Base-by-base conservation (phyloP, 2,888 invertebrate species). In the Seira ritae region DNA sequence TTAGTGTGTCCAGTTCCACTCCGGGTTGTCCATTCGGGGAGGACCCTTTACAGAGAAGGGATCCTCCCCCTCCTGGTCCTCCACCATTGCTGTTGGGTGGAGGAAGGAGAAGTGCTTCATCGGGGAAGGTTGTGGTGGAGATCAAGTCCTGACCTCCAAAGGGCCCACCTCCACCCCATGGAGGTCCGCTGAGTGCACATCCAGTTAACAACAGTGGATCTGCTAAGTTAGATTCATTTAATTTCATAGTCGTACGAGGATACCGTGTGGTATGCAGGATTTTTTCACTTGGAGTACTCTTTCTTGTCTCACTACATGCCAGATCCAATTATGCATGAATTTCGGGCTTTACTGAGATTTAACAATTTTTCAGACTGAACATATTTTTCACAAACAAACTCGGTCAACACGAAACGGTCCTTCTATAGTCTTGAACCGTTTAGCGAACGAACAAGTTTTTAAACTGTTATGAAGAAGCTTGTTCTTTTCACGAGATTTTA, bases 201-300 rank as follows among this genome's bases (percentile, higher is more conserved):
- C 87, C 87, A 62, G 85, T 85, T 68, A 87, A 78, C 72, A 87
- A 77, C 70, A 87, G 76, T 78, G 87, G 87, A 82, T 87, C 87
- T 75, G 85, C 87, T 84, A 87, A 80, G 84, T 74, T 87, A 75
- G 87, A 84, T 24, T 87, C 87, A 87, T 87, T 87, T 74, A 87
- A 82, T 87, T 87, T 87, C 87, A 87, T 87, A 87, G 86, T 86
- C 80, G 72, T 24, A 69, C 37, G 23, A 65, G 62, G 73, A 42
- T 68, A 74, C 80, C 80, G 65, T n/a, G n/a, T 67, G 71, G 73
- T 73, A 67, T 22, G 15, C 55, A 12, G 17, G 19, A 68, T 46
- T 68, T 2, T 79, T 67, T 73, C 72, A 66, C 50, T 79, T 42
- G 42, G 60, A 80, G 20, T 17, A 4, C 31, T 79, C 31, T 46